Conservation (phyloP, 2,888 invertebrate genomes). For the Rhagonycha fulva region DNA sequence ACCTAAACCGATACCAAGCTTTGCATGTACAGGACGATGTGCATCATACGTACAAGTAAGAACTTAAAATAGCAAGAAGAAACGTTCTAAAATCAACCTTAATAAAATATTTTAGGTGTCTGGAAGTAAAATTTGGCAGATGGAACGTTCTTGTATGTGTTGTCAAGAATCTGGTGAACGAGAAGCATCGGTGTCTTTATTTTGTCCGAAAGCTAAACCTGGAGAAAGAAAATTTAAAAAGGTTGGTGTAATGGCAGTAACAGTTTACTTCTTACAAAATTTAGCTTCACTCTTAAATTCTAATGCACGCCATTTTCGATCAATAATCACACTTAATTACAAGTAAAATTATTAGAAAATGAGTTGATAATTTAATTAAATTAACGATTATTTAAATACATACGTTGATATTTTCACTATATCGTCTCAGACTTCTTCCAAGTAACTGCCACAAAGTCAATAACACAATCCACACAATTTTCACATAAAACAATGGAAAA, state of each 20-base stretch:
- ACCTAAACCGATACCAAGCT: conserved; percentile 91
- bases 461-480: neutral
- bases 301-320: neutral
- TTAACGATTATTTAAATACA: neutral
- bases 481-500: neutral
- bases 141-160: conserved; percentile 94
- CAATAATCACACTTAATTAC: neutral
- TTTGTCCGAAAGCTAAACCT: conserved; percentile 86
- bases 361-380: neutral
- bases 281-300: neutral
- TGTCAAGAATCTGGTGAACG: conserved; percentile 93
- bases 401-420: neutral
- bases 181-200: conserved; percentile 85
- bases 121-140: conserved; percentile 94
- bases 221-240: conserved; percentile 86
- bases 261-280: neutral
- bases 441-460: neutral
- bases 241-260: conserved; percentile 55
- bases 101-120: conserved; percentile 69
- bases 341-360: neutral
- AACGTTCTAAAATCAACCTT: neutral
- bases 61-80: neutral
- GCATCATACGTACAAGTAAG: conserved; percentile 88
- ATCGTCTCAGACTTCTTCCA: neutral
- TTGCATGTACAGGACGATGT: conserved; percentile 89